These are phyloP conservation scores for Arge pagana DNA, from an alignment of 2,888 invertebrate genomes.

Conservation along the genomic window DNA sequence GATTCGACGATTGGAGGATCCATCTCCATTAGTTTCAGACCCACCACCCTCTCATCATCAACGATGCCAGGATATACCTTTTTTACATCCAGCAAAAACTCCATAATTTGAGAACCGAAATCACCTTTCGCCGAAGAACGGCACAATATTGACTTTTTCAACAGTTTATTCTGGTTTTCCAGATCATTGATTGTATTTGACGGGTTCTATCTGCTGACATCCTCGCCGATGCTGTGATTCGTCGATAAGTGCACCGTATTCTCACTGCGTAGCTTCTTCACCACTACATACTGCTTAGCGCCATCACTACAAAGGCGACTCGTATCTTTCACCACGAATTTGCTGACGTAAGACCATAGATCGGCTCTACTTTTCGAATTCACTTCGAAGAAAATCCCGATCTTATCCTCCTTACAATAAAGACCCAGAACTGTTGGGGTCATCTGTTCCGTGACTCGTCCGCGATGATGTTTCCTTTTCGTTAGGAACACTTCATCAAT, in stretches of 20 bases:
- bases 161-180: conserved; percentile 28
- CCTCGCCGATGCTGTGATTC: conserved; percentile 28
- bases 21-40: conserved; percentile 19
- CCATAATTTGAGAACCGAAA: conserved; percentile 29
- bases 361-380: conserved; percentile 25
- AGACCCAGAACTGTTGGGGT: conserved; percentile 28
- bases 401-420: conserved; percentile 31
- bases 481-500: conserved; percentile 30
- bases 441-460: conserved; percentile 26
- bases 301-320: conserved; percentile 26
- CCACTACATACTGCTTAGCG: conserved; percentile 24
- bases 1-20: conserved; percentile 19
- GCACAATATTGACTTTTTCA: conserved; percentile 22
- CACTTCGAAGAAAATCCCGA: conserved; percentile 24
- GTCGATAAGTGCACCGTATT: conserved; percentile 29
- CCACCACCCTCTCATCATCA: conserved; percentile 7
- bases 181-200: conserved; percentile 29
- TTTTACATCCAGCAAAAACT: conserved; percentile 25
- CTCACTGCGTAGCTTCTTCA: conserved; percentile 10
- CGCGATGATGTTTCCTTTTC: conserved; percentile 25
- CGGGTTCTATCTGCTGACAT: conserved; percentile 14
- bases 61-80: conserved; percentile 25
- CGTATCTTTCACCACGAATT: conserved; percentile 24
- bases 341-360: conserved; percentile 29
- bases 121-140: too few species aligned